These are phyloP conservation scores for Mola mola DNA, from an alignment of 2,113 vertebrate species.

Conservation along the genomic window DNA sequence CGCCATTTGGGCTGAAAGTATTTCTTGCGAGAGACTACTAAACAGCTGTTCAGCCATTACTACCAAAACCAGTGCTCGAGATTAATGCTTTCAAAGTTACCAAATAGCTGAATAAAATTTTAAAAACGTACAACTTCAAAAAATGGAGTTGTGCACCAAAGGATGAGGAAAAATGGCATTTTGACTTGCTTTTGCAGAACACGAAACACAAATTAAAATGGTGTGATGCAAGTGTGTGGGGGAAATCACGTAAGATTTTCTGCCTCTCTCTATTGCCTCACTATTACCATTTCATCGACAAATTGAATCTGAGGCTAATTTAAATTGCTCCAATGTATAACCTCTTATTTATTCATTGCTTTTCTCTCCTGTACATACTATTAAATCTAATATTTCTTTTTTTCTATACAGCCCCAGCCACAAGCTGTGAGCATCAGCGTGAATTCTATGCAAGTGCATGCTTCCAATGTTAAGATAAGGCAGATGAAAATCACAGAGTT, in stretches of 20 bases:
- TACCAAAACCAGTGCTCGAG: conserved; percentile 20
- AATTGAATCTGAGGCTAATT: conserved; percentile 81
- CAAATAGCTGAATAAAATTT: conserved; percentile 19
- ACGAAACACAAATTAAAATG: conserved; percentile 77
- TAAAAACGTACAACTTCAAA: background rate
- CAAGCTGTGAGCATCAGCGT: conserved; percentile 53
- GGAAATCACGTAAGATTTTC: conserved; percentile 72
- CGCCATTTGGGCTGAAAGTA: conserved; percentile 39
- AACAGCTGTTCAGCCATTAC: conserved; percentile 51
- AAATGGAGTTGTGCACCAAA: conserved; percentile 6
- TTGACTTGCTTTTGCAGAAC: conserved; percentile 66
- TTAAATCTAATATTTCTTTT: conserved; percentile 80
- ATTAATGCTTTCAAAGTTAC: conserved; percentile 51
- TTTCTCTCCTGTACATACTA: conserved; percentile 71
- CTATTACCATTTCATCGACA: conserved; percentile 76
- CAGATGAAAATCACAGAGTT: no score
- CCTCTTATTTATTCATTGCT: conserved; percentile 81
- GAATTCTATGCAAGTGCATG: conserved; percentile 39
- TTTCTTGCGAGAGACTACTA: conserved; percentile 34
- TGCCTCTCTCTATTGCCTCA: conserved; percentile 64
- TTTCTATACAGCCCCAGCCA: conserved; percentile 48
- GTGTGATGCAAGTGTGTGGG: conserved; percentile 62
- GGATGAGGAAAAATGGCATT: conserved; percentile 36
- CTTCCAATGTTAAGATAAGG: no score
- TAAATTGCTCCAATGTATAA: conserved; percentile 76